phyloP scores from a whole-genome alignment of 64 coral and sea anemone species.

The Actinia equina region DNA sequence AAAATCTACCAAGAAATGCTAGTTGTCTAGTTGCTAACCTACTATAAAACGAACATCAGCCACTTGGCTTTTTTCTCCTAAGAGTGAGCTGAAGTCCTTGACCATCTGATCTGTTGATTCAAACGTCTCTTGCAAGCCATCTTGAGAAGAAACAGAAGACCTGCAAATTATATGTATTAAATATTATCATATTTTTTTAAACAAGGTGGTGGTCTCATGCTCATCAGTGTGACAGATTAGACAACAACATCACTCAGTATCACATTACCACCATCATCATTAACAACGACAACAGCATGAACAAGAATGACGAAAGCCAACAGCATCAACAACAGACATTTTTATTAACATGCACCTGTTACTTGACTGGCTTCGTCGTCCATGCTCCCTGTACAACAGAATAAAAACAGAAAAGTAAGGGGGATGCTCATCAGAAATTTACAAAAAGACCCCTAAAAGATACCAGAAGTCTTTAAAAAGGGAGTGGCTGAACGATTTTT shows the following conservation, averaged over 20 bases:
- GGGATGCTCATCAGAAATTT: too few relatives aligned
- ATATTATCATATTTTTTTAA: not conserved
- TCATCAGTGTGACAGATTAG: too few relatives aligned
- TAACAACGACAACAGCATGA: not conserved
- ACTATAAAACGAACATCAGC: conserved; percentile 22
- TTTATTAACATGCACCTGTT: not conserved
- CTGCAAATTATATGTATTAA: not conserved
- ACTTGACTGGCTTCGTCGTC: not conserved
- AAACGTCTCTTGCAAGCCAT: not conserved
- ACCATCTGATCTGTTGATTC: not conserved
- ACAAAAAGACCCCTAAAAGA: too few relatives aligned
- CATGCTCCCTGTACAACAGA: conserved; percentile 2
- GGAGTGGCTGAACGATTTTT: too few relatives aligned
- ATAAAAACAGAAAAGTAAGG: too few relatives aligned
- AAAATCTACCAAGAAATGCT: too few relatives aligned
- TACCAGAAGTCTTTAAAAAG: too few relatives aligned
- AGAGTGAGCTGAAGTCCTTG: conserved; percentile 11
- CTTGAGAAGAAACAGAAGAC: not conserved
- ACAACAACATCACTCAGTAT: too few relatives aligned
- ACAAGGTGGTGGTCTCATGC: not conserved
- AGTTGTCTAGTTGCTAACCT: not conserved
- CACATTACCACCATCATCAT: too few relatives aligned
- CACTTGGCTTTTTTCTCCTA: conserved; percentile 2
- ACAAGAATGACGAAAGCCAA: not conserved
- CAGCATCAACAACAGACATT: not conserved